Evolutionary conservation across 1,140 invertebrate species (phyloP).

Genomic region (Ganaspis sp.): DNA sequence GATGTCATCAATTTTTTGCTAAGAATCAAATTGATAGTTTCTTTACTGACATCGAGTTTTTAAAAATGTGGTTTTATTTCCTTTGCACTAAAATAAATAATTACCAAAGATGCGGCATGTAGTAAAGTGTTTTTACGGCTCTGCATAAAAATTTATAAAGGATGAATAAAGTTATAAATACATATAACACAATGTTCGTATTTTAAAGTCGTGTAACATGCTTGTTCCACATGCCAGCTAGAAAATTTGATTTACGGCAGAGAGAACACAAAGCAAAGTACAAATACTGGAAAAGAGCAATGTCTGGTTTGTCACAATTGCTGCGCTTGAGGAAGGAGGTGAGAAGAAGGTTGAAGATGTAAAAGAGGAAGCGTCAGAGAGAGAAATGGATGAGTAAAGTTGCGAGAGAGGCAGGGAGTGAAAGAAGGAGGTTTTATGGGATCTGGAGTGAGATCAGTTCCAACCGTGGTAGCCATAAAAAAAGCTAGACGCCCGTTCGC

Average conservation of each 20-base stretch:
- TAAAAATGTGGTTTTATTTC: too few relatives aligned
- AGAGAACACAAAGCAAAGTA: slow-evolving; percentile 39
- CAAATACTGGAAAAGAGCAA: slow-evolving; percentile 43
- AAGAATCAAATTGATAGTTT: too few relatives aligned
- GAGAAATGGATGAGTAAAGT: slow-evolving; percentile 33
- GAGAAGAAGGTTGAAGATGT: slow-evolving; percentile 26
- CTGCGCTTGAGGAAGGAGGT: slow-evolving; percentile 15
- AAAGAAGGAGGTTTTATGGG: slow-evolving; percentile 64
- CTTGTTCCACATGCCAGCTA: not conserved
- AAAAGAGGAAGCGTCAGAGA: slow-evolving; percentile 42
- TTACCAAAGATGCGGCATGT: too few relatives aligned
- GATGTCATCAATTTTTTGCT: too few relatives aligned
- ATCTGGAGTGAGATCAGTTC: slow-evolving; percentile 58
- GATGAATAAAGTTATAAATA: too few relatives aligned
- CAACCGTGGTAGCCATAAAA: slow-evolving; percentile 61
- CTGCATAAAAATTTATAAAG: too few relatives aligned
- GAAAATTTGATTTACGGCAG: slow-evolving; percentile 22
- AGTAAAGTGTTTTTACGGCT: too few relatives aligned
- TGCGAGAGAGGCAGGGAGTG: slow-evolving; percentile 39
- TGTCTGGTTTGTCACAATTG: slow-evolving; percentile 40
- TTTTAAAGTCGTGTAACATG: not conserved
- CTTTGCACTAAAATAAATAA: too few relatives aligned
- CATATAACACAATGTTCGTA: not conserved
- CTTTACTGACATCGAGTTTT: too few relatives aligned
- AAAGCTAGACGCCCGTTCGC: slow-evolving; percentile 62